Conservation (phyloP, 2,888 invertebrate genomes). For the Lasioglossum calceatum region DNA sequence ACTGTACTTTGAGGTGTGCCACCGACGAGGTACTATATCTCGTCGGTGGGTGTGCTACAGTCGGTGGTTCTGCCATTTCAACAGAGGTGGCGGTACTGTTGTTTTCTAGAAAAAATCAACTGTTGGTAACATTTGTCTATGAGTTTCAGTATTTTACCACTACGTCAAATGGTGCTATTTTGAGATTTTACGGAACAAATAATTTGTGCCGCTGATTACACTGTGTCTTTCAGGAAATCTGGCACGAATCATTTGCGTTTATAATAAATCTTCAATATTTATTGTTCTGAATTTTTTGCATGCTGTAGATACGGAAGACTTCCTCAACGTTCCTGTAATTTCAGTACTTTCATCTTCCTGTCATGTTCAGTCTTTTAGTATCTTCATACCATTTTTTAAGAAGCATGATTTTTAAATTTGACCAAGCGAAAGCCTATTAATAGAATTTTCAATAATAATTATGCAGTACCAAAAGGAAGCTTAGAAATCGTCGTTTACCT, state of each 20-base stretch:
- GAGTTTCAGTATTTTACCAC: neutral
- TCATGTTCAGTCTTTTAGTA: neutral
- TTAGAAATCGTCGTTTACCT: neutral
- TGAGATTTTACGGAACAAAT: neutral
- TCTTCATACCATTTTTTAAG: too few relatives aligned
- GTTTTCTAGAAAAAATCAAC: neutral
- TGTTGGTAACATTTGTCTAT: neutral
- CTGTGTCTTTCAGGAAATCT: neutral
- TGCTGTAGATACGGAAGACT: neutral
- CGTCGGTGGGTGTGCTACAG: too few relatives aligned
- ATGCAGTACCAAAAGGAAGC: neutral
- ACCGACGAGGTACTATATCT: too few relatives aligned
- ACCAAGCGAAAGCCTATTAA: neutral
- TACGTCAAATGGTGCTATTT: neutral
- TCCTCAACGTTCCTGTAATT: neutral
- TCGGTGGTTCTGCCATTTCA: neutral
- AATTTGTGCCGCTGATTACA: neutral
- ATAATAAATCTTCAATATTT: neutral
- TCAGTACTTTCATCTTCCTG: neutral
- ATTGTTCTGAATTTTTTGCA: neutral
- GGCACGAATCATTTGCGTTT: neutral
- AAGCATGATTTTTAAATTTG: neutral
- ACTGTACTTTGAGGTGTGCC: too few relatives aligned
- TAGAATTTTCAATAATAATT: neutral
- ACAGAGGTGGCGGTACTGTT: neutral